Evolutionary conservation across 2,113 vertebrate genomes (phyloP), one percentile per base, ranked within the genome.

Genomic region (Gymnarchus niloticus): DNA sequence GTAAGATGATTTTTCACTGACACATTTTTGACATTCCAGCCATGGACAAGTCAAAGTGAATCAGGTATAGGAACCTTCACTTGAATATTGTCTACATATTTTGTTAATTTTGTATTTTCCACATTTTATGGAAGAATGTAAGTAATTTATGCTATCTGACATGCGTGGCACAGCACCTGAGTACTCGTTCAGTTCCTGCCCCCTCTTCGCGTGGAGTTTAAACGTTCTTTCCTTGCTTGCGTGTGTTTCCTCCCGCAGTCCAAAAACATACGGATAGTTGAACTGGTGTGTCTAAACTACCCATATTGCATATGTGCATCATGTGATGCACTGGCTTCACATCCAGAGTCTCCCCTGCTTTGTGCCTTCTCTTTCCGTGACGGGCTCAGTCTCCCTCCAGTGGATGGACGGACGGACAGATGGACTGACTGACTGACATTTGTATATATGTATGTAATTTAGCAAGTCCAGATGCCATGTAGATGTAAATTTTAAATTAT

Each of bases 11-110:
- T 81, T 73, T 88, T 89, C 89, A 84, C 81, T 86, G 54, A 80
- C 69, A 81, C 51, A 54, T 88, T 90, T 89, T 87, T 90, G 65
- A 90, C 88, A 90, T 78, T 83, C 59, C 61, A 80, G 76, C 5
- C 12, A 37, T 61, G 85, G 21, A 33, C 87, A 81, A 25, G 44
- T 65, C 23, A 65, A 65, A 9, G 25, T 25, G 21, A 52, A 9
- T 2, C 51, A n/a, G n/a, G n/a, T n/a, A n/a, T n/a, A n/a, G n/a
- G n/a, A n/a, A n/a, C 51, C 7, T 52, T 6, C 51, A 6, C 7
- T 6, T 1, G 51, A 52, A 9, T 52, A 12, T 52, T 52, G 51
- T 52, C 14, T 52, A 12, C 51, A 52, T 9, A 52, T 52, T 52
- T 52, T 52, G 5, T 52, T 52, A 12, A 6, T 52, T 52, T 6